Base-by-base conservation (phyloP, 2,113 vertebrate genomes). In the Lycaon pictus region DNA sequence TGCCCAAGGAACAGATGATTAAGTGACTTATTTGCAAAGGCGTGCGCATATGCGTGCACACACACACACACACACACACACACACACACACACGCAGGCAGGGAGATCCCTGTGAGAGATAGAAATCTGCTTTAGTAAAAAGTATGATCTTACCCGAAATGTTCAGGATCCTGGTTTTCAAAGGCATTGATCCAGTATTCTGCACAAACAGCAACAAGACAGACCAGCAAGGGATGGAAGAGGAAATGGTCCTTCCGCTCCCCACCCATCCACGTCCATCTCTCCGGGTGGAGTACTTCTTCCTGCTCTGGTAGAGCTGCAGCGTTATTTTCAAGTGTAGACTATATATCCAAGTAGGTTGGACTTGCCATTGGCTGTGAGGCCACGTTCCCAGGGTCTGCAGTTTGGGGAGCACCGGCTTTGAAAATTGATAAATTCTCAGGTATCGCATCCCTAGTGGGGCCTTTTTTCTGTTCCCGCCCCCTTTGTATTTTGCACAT, bases 11-110 rank as follows among this genome's bases (percentile, higher is more conserved):
- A 74, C 90, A 94, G 95, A 95, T 60, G 67, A 86, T 92, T 22
- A 89, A 96, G 72, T 62, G 95, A 60, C 60, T 95, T 94, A 32
- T 55, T 63, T 95, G 32, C n/a, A 88, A 86, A 97, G 23, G 20
- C 7, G 56, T 7, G 7, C 1, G 16, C 55, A 16, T 16, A 16
- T 16, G 55, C 55, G 55, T 11, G 0, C 23, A 5, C 62, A 11
- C 62, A 27, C 11, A 27, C 63, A 65, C 62, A 65, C 27, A 65
- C 12, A 29, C 65, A 32, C 29, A 32, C 65, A 69, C 72, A 76
- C 37, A 12, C 72, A 43, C 35, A 37, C 7, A 48, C 37, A 12
- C 72, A 43, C 35, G 23, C 7, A 48, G n/a, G 9, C 69, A 51
- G 60, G 65, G 43, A 88, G 35, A 37, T 53, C 1, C 1, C 1